These are phyloP conservation scores for Pangasius mekongensis DNA, from an alignment of 2,797 vertebrate genomes.

Conservation along the genomic window DNA sequence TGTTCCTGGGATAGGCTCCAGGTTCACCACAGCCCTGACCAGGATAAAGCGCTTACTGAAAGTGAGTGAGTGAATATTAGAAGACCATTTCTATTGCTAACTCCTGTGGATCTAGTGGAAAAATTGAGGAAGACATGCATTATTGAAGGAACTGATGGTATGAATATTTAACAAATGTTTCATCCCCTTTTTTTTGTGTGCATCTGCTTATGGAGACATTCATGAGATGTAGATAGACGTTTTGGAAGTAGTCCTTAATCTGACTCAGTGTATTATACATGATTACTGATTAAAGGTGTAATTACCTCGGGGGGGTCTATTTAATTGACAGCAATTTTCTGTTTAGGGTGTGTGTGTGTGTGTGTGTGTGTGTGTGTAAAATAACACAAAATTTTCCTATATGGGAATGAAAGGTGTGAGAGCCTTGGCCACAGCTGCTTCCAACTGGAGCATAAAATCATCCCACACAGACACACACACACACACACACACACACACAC, in stretches of 20 bases:
- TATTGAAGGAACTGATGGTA: constrained; percentile 49
- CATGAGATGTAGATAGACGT: constrained; percentile 2
- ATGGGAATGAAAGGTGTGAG: not conserved
- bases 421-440: constrained; percentile 46
- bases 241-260: not conserved
- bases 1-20: too few species aligned
- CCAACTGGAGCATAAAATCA: constrained; percentile 61
- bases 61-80: too few species aligned
- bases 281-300: not conserved
- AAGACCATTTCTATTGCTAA: too few species aligned
- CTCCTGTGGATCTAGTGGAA: constrained; percentile 11
- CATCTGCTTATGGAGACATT: not conserved
- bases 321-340: constrained; percentile 13
- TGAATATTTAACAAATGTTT: constrained; percentile 52
- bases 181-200: constrained; percentile 35
- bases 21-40: too few species aligned
- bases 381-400: not conserved
- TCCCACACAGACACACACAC: not conserved
- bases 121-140: constrained; percentile 49
- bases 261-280: not conserved
- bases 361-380: not conserved
- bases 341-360: not conserved
- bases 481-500: not conserved
- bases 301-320: not conserved
- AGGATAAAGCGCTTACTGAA: too few species aligned